Evolutionary conservation across 2,797 vertebrate species (phyloP).

Genomic region (Alcedo atthis): DNA sequence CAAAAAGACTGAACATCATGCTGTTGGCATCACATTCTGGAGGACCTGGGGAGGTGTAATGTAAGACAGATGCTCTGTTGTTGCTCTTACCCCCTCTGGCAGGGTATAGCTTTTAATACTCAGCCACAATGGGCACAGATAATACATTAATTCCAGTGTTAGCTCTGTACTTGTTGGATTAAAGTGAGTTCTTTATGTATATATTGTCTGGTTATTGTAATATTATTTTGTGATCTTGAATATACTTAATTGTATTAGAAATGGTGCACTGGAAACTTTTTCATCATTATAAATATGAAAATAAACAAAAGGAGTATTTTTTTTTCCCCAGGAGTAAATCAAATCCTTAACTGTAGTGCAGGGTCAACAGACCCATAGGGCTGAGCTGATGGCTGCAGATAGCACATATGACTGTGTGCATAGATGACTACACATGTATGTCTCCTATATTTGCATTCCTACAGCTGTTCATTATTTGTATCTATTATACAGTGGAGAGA

Average conservation of each 20-base stretch:
- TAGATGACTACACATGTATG: background rate
- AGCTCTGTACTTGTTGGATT: constrained; percentile 41
- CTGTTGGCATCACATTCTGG: background rate
- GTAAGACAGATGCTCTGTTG: background rate
- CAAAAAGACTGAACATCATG: background rate
- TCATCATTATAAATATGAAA: constrained; percentile 1
- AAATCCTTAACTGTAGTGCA: background rate
- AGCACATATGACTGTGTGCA: background rate
- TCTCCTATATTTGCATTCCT: constrained; percentile 52
- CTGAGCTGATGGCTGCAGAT: constrained; percentile 35
- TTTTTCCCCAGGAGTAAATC: background rate
- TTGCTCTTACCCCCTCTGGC: background rate
- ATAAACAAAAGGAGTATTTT: constrained; percentile 5
- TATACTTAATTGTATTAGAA: constrained; percentile 66
- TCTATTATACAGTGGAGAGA: constrained; percentile 24
- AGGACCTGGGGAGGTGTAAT: background rate
- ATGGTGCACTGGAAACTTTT: constrained; percentile 6
- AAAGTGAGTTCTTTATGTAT: constrained; percentile 38
- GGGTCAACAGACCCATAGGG: constrained; percentile 25
- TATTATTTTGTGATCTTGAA: constrained; percentile 31
- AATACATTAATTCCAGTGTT: constrained; percentile 50
- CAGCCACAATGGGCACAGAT: constrained; percentile 18
- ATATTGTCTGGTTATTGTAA: constrained; percentile 49
- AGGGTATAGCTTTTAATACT: background rate
- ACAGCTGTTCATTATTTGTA: constrained; percentile 54